Evolutionary conservation across 1,140 invertebrate species (phyloP), one percentile per base, ranked within the genome.

Genomic region (Thaumetopoea pityocampa): DNA sequence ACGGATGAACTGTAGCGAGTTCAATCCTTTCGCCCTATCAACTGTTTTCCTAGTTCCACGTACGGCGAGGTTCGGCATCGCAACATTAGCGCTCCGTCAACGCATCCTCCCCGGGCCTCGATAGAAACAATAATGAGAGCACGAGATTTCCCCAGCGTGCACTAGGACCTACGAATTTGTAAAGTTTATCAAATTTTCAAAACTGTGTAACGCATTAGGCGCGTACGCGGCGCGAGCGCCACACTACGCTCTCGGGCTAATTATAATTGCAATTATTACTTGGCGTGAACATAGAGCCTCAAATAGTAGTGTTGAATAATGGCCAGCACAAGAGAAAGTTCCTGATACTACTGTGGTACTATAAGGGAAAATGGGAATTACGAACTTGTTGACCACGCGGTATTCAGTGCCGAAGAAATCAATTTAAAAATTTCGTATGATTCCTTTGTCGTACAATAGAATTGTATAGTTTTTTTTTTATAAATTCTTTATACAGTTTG

Each of bases 131-230:
- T 81, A 77, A 78, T 77, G 77, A 69, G 59, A 29, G 42, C 38
- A 28, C 19, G 66, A 77, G 72, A 79, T 79, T 82, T 82, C 74
- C 78, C 78, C 49, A 67, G 73, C 64, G 74, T 69, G 67, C 68
- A 58, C 54, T 77, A 63, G 59, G 50, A 64, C 72, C 71, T 69
- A 65, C 58, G 62, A 72, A 77, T 78, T 81, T 67, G 74, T 71
- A 81, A 82, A 82, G 63, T 82, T n/a, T 82, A 82, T 82, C 73
- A 82, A 82, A 82, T 71, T 82, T 82, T 82, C 78, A 82, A 74
- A 77, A 74, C 74, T 68, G 70, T 54, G 49, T 64, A 67, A 77
- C 70, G 68, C 76, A 70, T 76, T 72, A 77, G 44, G 48, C 58
- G 45, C 34, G 54, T 49, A 56, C 51, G 26, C 30, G 35, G 34